Conservation (phyloP, 2,888 invertebrate genomes). For the Copidosoma aretas region DNA sequence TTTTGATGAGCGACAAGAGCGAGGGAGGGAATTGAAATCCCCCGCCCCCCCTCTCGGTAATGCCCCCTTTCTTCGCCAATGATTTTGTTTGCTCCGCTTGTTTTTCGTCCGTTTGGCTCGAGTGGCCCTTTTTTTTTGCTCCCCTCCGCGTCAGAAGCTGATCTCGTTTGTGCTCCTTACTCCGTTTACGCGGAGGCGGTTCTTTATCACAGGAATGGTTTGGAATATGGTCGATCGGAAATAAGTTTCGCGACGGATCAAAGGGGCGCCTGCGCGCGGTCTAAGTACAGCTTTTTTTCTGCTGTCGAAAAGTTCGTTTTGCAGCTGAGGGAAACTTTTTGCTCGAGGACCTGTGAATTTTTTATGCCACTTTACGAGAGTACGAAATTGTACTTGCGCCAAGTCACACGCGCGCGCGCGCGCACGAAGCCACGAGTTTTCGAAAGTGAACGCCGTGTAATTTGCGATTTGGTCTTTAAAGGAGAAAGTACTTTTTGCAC, state of each 20-base stretch:
- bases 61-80: conserved; percentile 31
- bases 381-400: background rate
- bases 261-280: no score
- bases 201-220: no score
- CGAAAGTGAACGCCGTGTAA: background rate
- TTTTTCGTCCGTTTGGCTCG: conserved; percentile 14
- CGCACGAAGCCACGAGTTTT: background rate
- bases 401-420: background rate
- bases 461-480: conserved; percentile 2
- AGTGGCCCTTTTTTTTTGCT: conserved; percentile 10
- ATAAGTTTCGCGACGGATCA: no score
- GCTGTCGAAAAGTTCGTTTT: no score
- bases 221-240: no score
- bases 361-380: no score
- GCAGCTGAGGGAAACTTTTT: no score
- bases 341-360: no score
- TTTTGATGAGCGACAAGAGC: conserved; percentile 35
- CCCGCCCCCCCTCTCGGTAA: conserved; percentile 31
- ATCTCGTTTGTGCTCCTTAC: background rate
- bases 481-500: conserved; percentile 31
- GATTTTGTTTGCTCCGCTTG: conserved; percentile 36
- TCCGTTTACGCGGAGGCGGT: conserved; percentile 1
- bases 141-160: background rate
- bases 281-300: no score
- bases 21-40: conserved; percentile 36